A percentile compares a stretch with the other conserved stretches of the same genome.
Evolutionary conservation across 2,888 invertebrate genomes (phyloP).

Genomic region (Clepsis dumicolana): DNA sequence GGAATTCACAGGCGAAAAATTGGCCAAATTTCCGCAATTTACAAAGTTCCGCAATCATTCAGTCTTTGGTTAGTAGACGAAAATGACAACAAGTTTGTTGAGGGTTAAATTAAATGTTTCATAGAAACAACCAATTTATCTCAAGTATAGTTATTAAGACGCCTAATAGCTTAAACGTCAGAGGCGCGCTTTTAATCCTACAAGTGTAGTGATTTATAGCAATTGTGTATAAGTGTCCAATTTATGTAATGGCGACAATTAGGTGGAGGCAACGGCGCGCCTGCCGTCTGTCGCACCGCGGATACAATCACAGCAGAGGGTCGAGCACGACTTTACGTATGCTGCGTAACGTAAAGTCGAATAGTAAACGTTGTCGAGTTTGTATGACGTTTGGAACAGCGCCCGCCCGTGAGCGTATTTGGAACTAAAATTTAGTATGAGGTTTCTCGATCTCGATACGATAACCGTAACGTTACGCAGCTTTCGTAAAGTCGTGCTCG

Average conservation of each 20-base stretch:
- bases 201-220: constrained; percentile 66
- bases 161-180: constrained; percentile 56
- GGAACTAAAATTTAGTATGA: too few species aligned
- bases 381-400: too few species aligned
- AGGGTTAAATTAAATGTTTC: constrained; percentile 8
- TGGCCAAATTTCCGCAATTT: neutral
- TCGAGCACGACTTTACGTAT: neutral
- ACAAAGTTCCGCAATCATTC: neutral
- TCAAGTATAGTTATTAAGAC: constrained; percentile 54
- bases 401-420: too few species aligned
- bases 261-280: constrained; percentile 57
- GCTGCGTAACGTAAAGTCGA: too few species aligned
- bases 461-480: too few species aligned
- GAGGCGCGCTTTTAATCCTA: constrained; percentile 53
- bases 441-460: too few species aligned
- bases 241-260: constrained; percentile 74
- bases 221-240: constrained; percentile 72
- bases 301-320: constrained; percentile 28
- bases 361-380: too few species aligned
- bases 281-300: constrained; percentile 46
- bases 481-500: too few species aligned
- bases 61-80: neutral
- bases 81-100: constrained; percentile 1
- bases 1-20: neutral
- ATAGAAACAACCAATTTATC: constrained; percentile 14